phyloP scores from a whole-genome alignment of 92 coral and sea anemone genomes.

The Chrysogorgia sp. region DNA sequence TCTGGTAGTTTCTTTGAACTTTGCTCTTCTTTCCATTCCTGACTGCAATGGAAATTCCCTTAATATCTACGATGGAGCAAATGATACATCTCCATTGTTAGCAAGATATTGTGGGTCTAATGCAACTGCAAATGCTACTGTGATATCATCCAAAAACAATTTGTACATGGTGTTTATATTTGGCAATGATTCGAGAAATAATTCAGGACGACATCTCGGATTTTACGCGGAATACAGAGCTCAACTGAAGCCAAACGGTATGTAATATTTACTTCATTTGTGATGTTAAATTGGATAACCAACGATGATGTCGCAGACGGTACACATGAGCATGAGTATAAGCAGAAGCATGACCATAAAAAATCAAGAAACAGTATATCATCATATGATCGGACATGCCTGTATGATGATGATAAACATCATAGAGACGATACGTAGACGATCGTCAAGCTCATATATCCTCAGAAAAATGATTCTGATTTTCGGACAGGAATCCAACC shows the following conservation, averaged over 20 bases:
- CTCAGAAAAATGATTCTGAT: no score
- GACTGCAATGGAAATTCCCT: conserved; percentile 5
- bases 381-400: no score
- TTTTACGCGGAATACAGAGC: not conserved
- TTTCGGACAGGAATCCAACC: no score
- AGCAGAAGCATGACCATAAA: no score
- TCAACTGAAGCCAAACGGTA: not conserved
- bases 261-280: not conserved
- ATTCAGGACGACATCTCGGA: not conserved
- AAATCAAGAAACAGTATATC: no score
- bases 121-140: not conserved
- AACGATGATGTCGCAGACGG: no score
- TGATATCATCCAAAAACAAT: not conserved
- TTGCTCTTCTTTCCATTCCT: not conserved
- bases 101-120: conserved; percentile 2
- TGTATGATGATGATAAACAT: no score
- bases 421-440: no score
- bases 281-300: no score
- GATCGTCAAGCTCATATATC: no score
- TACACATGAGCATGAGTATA: no score
- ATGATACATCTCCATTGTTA: not conserved
- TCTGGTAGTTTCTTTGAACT: conserved; percentile 14
- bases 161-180: conserved; percentile 8
- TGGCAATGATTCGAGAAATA: conserved; percentile 1
- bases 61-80: conserved; percentile 12